These are phyloP conservation scores for Leptothorax acervorum DNA, from an alignment of 2,888 invertebrate species.

Conservation along the genomic window DNA sequence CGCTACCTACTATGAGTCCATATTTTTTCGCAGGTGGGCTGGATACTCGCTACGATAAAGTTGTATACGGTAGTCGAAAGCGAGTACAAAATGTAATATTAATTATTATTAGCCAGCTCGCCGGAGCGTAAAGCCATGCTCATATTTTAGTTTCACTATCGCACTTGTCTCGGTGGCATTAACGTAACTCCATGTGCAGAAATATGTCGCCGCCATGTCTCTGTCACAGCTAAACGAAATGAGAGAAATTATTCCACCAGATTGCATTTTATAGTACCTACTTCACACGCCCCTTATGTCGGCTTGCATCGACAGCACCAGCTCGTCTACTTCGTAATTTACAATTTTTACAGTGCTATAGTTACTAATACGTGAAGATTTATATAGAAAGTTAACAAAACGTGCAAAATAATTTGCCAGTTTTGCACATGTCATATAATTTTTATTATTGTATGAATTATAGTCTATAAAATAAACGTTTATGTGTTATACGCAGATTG, in stretches of 20 bases:
- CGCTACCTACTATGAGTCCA: background rate
- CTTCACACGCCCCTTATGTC: background rate
- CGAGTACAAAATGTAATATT: slow-evolving; percentile 38
- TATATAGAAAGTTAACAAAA: background rate
- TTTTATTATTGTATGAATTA: background rate
- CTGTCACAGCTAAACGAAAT: slow-evolving; percentile 12
- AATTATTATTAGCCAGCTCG: slow-evolving; percentile 41
- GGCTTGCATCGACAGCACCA: background rate
- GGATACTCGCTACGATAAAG: slow-evolving; percentile 27
- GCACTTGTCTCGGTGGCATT: slow-evolving; percentile 33
- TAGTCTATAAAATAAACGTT: background rate
- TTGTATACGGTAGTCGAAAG: slow-evolving; percentile 35
- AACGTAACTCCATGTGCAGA: slow-evolving; percentile 14
- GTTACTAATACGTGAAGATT: background rate
- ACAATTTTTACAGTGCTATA: background rate
- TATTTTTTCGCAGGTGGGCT: background rate
- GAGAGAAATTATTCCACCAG: slow-evolving; percentile 22
- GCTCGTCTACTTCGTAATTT: background rate
- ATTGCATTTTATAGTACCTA: background rate
- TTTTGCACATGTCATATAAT: background rate
- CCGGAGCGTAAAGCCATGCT: slow-evolving; percentile 32
- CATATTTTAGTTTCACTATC: slow-evolving; percentile 36
- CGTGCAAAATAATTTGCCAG: background rate
- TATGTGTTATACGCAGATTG: background rate
- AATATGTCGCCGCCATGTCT: slow-evolving; percentile 40